These are phyloP conservation scores for Odontesthes bonariensis DNA, from an alignment of 2,113 vertebrate species.

Conservation along the genomic window DNA sequence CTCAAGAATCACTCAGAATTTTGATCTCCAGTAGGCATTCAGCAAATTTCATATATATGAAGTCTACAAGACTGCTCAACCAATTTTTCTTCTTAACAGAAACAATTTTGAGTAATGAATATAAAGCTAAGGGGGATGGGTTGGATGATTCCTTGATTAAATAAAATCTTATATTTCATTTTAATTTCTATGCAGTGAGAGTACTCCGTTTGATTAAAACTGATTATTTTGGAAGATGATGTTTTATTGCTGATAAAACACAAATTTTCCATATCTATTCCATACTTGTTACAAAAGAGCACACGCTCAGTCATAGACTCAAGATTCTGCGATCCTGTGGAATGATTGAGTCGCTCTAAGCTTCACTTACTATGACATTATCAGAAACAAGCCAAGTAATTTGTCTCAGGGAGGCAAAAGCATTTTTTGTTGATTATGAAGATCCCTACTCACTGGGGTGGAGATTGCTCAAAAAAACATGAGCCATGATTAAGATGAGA, in stretches of 20 bases:
- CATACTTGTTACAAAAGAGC: constrained; percentile 16
- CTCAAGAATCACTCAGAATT: constrained; percentile 29
- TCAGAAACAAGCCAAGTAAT: constrained; percentile 43
- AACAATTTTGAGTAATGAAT: not conserved
- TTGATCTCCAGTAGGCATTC: constrained; percentile 29
- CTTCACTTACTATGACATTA: constrained; percentile 54
- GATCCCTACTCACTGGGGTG: constrained; percentile 42
- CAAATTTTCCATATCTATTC: constrained; percentile 45
- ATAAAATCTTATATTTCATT: constrained; percentile 48
- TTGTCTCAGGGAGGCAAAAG: constrained; percentile 61
- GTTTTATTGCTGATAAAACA: no score
- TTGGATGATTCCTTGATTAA: constrained; percentile 37
- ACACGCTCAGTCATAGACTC: constrained; percentile 26
- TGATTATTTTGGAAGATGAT: no score
- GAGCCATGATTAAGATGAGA: constrained; percentile 59
- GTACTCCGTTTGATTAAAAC: no score
- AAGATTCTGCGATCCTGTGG: constrained; percentile 32
- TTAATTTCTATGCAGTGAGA: not conserved
- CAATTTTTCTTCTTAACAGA: not conserved
- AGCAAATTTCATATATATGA: constrained; percentile 30
- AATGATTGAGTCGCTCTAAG: constrained; percentile 45
- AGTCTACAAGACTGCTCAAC: not conserved
- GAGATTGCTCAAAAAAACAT: constrained; percentile 63
- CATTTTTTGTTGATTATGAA: constrained; percentile 69
- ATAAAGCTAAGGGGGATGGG: no score